Evolutionary conservation across 2,797 vertebrate genomes (phyloP), one percentile per base, ranked within the genome.

Genomic region (Acipenser ruthenus): DNA sequence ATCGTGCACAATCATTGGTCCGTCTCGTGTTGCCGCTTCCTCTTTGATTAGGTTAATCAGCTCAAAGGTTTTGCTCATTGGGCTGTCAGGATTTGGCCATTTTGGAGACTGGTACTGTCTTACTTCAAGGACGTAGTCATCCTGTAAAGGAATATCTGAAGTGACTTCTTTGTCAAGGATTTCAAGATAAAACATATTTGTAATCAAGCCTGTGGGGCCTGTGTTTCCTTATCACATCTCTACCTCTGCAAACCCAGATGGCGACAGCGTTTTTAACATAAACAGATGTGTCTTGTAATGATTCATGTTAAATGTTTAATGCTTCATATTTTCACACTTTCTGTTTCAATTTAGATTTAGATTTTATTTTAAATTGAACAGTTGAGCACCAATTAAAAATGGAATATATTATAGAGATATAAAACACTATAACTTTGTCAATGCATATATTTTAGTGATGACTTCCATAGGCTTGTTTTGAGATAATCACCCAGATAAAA

Each of bases 41-140:
- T 92, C 88, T 77, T 88, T 91, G 72, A 99, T 88, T 75, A 96
- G 76, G 77, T 80, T 88, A 72, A 95, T 83, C 68, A 98, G 86
- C 84, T 98, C 93, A 69, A 98, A 97, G 56, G 92, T 94, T 86
- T 89, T 93, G 75, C 95, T 97, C 77, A 97, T 92, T 60, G 94
- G 91, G 68, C 94, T 88, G 82, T 99, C 94, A 1, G 95, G 96
- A 83, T 98, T 96, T 53, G 94, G 96, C 97, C 97, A 99, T 74
- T 81, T 90, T 63, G 95, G 90, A 70, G 91, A 86, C 55, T 89
- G 87, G 79, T 93, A 97, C 79, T 94, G 95, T 68, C 88, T 92
- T 72, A 99, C 93, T 87, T 99, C 94, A 75, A 96, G 87, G 65
- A 94, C 88, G 6, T 89, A 97, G 77, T 99, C 95, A 76, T 99